Base-by-base conservation (phyloP, 2,888 invertebrate species). In the Sepioteuthis lessoniana region DNA sequence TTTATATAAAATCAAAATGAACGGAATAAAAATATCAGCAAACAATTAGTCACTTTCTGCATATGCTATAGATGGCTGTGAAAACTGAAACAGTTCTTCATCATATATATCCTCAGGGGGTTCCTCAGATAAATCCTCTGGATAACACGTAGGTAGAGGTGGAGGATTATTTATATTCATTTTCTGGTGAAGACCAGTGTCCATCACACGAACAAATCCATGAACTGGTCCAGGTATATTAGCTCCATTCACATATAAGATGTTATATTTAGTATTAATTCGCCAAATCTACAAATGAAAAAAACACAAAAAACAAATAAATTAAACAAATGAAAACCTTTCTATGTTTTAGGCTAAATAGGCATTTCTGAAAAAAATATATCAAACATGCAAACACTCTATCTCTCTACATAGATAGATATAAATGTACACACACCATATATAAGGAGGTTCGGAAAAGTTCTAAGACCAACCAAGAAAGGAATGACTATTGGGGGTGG, bases 181-280 rank as follows among this genome's bases (percentile, higher is more conserved):
- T 38, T 95, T 95, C 31, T 94, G 96, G 0, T 98, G 98, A 93
- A 99, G 97, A 31, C 98, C 96, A 7, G 98, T 98, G 97, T 99
- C 99, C 96, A 98, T 98, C 94, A 99, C 98, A 95, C 98, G 94
- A 13, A 97, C 96, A 95, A 96, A 97, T 50, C 96, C 95, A 96
- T 98, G 98, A 0, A 98, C 98, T 96, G 98, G 98, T 3, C 99
- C 99, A 7, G 99, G 98, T 95, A 99, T 98, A 42, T 98, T 98
- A 37, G 98, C 98, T 28, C 99, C 99, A 95, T 98, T 97, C 25
- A 99, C 98, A 98, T 98, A 99, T 94, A 99, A 97, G 0, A 99
- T 98, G 97, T 99, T 99, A 97, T 98, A 98, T 97, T 99, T 98
- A n/a, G 98, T 98, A 97, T 99, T 99, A 90, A 99, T 98, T 95